phyloP scores from a whole-genome alignment of 1,140 invertebrate genomes.

The Leptinotarsa texana region DNA sequence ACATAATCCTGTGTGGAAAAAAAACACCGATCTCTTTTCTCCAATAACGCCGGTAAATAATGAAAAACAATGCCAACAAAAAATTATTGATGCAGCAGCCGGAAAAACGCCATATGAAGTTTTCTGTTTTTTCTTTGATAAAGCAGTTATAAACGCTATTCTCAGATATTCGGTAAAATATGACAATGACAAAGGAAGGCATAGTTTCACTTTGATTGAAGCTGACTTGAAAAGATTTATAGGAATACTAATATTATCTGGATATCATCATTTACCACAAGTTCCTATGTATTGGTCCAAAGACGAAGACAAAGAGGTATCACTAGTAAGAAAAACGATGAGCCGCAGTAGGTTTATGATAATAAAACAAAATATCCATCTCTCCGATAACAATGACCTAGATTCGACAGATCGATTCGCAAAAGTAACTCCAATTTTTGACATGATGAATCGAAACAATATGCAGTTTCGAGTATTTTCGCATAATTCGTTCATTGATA shows the following conservation, averaged over 20 bases:
- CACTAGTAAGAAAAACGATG: constrained; percentile 31
- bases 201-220: not conserved
- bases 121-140: constrained; percentile 32
- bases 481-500: constrained; percentile 56
- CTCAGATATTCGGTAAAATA: constrained; percentile 26
- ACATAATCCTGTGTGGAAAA: too few species aligned
- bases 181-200: constrained; percentile 28
- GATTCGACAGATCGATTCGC: constrained; percentile 48
- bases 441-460: constrained; percentile 51
- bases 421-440: constrained; percentile 45
- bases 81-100: not conserved
- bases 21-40: too few species aligned
- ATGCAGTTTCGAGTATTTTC: constrained; percentile 53
- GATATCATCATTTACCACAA: constrained; percentile 29
- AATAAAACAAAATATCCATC: constrained; percentile 37
- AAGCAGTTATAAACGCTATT: constrained; percentile 17
- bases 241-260: constrained; percentile 29
- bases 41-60: too few species aligned
- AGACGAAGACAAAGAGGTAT: constrained; percentile 29
- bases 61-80: not conserved
- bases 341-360: constrained; percentile 30
- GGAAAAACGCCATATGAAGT: constrained; percentile 25
- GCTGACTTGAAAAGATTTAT: constrained; percentile 21
- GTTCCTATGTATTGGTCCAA: constrained; percentile 30
- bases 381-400: constrained; percentile 45